phyloP scores from a whole-genome alignment of 1,140 invertebrate genomes.

The Formica exsecta region DNA sequence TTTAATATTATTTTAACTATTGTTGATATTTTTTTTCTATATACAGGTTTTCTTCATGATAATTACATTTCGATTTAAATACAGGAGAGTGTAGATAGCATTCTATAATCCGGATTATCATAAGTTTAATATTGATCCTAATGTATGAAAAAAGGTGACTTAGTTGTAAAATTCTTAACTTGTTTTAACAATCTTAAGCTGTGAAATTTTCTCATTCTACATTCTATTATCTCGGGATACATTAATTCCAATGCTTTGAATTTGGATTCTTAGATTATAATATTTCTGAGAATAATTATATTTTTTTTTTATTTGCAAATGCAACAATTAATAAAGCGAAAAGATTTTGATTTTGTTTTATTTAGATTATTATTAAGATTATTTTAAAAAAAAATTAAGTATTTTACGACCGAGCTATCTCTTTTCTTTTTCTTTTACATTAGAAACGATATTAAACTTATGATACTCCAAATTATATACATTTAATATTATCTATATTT shows the following conservation, averaged over 20 bases:
- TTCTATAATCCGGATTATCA: slow-evolving; percentile 1
- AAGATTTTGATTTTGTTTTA: no score
- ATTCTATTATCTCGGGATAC: background rate
- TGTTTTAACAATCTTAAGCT: background rate
- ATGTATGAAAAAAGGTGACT: slow-evolving; percentile 32
- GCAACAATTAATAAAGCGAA: no score
- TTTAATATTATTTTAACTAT: no score
- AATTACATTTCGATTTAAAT: slow-evolving; percentile 31
- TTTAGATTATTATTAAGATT: background rate
- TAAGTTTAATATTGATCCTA: slow-evolving; percentile 53
- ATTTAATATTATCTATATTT: background rate
- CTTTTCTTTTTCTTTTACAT: background rate
- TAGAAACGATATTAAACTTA: background rate
- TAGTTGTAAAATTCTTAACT: slow-evolving; percentile 13
- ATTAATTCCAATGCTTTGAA: background rate
- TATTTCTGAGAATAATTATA: background rate
- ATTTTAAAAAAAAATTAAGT: background rate
- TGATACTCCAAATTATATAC: background rate
- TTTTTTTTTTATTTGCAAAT: background rate
- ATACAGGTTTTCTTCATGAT: no score
- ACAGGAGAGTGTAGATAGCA: slow-evolving; percentile 46
- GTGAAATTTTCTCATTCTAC: background rate
- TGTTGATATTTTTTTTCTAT: no score
- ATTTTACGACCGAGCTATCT: background rate
- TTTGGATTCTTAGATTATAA: background rate